Percentiles rank a stretch among this genome's conserved stretches.
Conservation (phyloP, 1,140 invertebrate genomes). For the Thaumetopoea pityocampa region DNA sequence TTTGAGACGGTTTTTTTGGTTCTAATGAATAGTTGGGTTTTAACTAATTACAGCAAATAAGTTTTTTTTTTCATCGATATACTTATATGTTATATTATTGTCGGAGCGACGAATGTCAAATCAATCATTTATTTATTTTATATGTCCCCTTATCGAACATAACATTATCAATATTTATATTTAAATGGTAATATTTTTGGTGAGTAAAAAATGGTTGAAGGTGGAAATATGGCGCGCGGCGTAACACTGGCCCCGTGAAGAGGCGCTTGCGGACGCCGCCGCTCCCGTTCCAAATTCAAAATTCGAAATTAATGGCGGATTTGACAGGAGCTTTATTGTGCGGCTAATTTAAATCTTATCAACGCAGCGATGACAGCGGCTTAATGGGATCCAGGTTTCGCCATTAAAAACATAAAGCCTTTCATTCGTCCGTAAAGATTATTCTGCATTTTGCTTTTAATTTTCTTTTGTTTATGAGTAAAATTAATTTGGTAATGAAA, state of each 20-base stretch:
- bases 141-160: too few relatives aligned
- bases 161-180: too few relatives aligned
- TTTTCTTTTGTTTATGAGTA: slow-evolving; percentile 29
- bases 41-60: too few relatives aligned
- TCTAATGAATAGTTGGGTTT: too few relatives aligned
- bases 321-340: slow-evolving; percentile 73
- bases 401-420: slow-evolving; percentile 49
- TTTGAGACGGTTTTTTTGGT: too few relatives aligned
- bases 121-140: too few relatives aligned
- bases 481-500: slow-evolving; percentile 13
- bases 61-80: too few relatives aligned
- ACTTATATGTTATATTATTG: too few relatives aligned
- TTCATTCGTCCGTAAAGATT: slow-evolving; percentile 38
- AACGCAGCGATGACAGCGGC: slow-evolving; percentile 65
- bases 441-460: slow-evolving; percentile 35
- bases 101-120: too few relatives aligned
- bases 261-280: slow-evolving; percentile 20
- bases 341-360: slow-evolving; percentile 74
- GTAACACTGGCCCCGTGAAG: slow-evolving; percentile 2
- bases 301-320: slow-evolving; percentile 73
- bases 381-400: slow-evolving; percentile 60
- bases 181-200: too few relatives aligned
- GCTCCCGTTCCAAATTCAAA: slow-evolving; percentile 71
- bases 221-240: not conserved
- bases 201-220: not conserved